Evolutionary conservation across 37 sponge, comb jelly and placozoan genomes (phyloP), one percentile per base, ranked within the genome.

Genomic region (Tethya wilhelma): DNA sequence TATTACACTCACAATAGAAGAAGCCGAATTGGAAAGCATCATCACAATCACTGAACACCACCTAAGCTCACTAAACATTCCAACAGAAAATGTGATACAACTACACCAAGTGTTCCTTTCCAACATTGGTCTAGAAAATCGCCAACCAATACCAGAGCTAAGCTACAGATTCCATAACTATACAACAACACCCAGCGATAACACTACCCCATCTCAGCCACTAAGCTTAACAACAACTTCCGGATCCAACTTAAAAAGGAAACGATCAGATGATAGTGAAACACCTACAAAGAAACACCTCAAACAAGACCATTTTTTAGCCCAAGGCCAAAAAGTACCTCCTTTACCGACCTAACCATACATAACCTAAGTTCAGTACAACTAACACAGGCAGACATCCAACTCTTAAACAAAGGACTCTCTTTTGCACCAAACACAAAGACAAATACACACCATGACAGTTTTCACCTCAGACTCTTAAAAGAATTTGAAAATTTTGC

Each of bases 261-360:
- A 71, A 71, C 9, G 53, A 71, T 12, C 25, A 23, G 26, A 22
- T n/a, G 32, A 5, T 53, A 23, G 8, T 25, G 38, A n/a, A 60
- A n/a, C 64, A 39, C 45, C 64, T 2, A 62, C 23, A 22, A 76
- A 39, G 40, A 14, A 76, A 40, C 17, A 40, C 5, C 59, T n/a
- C 17, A 38, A 33, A 26, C 23, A n/a, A n/a, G n/a, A 76, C 26
- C 64, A 59, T 76, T 63, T 76, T 76, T 76, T 60, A 76, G 43
- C 2, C 64, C 9, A 63, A 76, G 45, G 77, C 77, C 59, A 26
- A 5, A 23, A 20, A 76, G 22, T 26, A 36, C 39, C 23, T 11
- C 64, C 42, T 62, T 7, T 4, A 31, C 64, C 23, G 31, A 60
- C 75, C 11, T 58, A n/a, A 57, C 49, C 26, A 62, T 63, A 40